phyloP scores from a whole-genome alignment of 2,797 vertebrate genomes.

The Acanthiza pusilla region DNA sequence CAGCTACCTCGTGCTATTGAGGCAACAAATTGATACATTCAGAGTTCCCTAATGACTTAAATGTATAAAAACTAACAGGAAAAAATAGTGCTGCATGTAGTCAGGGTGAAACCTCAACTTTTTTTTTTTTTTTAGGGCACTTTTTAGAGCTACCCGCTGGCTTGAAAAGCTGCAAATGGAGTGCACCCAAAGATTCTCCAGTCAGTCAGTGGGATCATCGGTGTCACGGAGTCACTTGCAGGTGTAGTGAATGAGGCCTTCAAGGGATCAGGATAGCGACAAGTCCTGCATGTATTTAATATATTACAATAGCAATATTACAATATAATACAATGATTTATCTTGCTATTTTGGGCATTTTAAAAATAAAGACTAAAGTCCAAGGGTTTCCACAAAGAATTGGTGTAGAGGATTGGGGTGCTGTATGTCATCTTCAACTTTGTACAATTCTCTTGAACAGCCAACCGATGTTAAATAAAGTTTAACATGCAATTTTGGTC shows the following conservation, averaged over 20 bases:
- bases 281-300: background rate
- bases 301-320: background rate
- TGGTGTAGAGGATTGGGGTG: background rate
- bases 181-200: background rate
- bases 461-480: background rate
- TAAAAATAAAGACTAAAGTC: background rate
- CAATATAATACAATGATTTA: no score
- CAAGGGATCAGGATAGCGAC: background rate
- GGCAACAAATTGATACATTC: slow-evolving; percentile 42
- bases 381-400: background rate
- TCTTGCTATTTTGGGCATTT: background rate
- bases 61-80: background rate
- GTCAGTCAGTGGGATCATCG: background rate
- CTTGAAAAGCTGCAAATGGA: background rate
- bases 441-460: background rate
- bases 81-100: background rate
- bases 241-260: background rate
- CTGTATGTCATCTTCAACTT: background rate
- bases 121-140: background rate
- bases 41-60: slow-evolving; percentile 40
- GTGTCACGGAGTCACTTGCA: background rate
- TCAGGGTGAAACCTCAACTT: background rate
- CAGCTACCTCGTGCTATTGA: slow-evolving; percentile 39
- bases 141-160: background rate
- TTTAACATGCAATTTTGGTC: background rate